Conservation (phyloP, 2,888 invertebrate genomes). For the Macaria notata region DNA sequence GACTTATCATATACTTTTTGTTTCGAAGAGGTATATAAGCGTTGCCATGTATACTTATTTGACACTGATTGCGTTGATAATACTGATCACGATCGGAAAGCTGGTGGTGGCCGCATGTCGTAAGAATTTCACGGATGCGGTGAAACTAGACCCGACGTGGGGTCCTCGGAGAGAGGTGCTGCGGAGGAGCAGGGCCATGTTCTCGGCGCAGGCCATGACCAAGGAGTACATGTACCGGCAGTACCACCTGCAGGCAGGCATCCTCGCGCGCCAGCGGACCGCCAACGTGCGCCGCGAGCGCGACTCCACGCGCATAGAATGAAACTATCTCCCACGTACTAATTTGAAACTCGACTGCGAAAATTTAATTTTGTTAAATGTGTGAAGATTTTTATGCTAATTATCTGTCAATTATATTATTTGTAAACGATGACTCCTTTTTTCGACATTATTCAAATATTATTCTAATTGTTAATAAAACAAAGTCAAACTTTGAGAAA, state of each 20-base stretch:
- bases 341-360: too few species aligned
- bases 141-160: constrained; percentile 57
- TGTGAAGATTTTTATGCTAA: too few species aligned
- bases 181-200: constrained; percentile 70
- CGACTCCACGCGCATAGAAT: not conserved
- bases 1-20: constrained; percentile 1
- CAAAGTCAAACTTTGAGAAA: constrained; percentile 8
- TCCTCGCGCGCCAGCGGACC: constrained; percentile 53
- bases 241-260: constrained; percentile 70
- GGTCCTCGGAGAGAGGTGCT: constrained; percentile 61
- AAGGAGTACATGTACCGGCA: constrained; percentile 77
- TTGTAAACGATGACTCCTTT: too few species aligned
- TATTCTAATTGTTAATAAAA: constrained; percentile 12
- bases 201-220: constrained; percentile 75
- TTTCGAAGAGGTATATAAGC: too few species aligned
- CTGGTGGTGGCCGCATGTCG: constrained; percentile 43
- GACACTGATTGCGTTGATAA: constrained; percentile 16
- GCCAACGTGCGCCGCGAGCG: constrained; percentile 47
- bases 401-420: too few species aligned
- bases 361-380: too few species aligned
- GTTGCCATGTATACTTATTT: constrained; percentile 5
- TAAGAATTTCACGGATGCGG: constrained; percentile 37
- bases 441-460: constrained; percentile 12
- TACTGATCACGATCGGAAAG: constrained; percentile 32
- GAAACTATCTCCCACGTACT: too few species aligned